phyloP scores from a whole-genome alignment of 2,797 vertebrate species.

The Dendrocincla tyrannina region DNA sequence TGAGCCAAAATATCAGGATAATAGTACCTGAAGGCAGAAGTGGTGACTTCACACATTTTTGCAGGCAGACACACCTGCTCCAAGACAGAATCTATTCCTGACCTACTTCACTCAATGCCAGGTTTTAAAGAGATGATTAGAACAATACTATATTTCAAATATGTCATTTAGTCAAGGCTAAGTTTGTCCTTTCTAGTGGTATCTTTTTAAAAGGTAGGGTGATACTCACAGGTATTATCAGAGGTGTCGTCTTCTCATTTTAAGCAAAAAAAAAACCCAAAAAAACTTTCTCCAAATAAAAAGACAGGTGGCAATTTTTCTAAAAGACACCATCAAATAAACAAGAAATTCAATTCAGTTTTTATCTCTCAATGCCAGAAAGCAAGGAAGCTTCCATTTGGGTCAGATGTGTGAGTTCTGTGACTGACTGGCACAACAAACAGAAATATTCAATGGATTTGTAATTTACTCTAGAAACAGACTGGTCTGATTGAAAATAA shows the following conservation, averaged over 20 bases:
- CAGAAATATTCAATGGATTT: constrained; percentile 53
- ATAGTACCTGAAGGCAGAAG: background rate
- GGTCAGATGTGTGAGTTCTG: constrained; percentile 14
- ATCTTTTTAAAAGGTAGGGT: background rate
- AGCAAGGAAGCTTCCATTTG: constrained; percentile 6
- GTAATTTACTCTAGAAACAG: constrained; percentile 61
- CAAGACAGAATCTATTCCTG: background rate
- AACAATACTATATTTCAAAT: background rate
- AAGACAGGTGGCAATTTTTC: background rate
- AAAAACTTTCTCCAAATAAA: background rate
- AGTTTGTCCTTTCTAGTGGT: background rate
- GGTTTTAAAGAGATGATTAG: background rate
- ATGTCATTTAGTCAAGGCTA: background rate
- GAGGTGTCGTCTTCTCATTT: constrained; percentile 21
- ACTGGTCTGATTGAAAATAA: constrained; percentile 53
- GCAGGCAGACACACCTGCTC: background rate
- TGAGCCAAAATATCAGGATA: background rate
- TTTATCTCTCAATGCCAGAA: constrained; percentile 69
- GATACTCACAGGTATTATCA: background rate
- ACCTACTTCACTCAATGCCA: background rate
- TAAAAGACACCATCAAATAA: constrained; percentile 8
- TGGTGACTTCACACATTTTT: background rate
- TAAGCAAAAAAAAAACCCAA: background rate
- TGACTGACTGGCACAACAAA: constrained; percentile 28
- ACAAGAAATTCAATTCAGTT: constrained; percentile 57